Base-by-base conservation (phyloP, 2,888 invertebrate species). In the Omphaloscelis lunosa region DNA sequence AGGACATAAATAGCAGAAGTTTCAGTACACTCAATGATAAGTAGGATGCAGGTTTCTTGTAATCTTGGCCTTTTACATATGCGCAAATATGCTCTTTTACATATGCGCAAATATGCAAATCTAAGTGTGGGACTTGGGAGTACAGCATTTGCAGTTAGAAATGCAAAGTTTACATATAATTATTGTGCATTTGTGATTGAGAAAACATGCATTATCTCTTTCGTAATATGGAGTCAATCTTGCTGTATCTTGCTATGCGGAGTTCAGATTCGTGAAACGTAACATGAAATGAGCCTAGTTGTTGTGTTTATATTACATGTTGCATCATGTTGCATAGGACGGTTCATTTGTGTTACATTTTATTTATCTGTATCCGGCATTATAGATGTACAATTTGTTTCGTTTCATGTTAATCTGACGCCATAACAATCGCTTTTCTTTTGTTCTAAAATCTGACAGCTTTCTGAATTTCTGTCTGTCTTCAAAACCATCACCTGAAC, bases 1-100 rank as follows among this genome's bases (percentile, higher is more conserved):
- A 27, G 61, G 63, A 85, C 41, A 72, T 72, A 27, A 27, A 20
- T n/a, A 11, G 15, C 83, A 87, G 86, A 63, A 86, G 80, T 65
- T 34, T 45, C 41, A 78, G 20, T 66, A 1, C 11, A 23, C 12
- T 20, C 3, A 51, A 11, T 29, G 5, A 72, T 17, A 12, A 23
- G 15, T 51, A 0, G 27, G 27, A 29, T 45, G 3, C 8, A 9
- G 62, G 23, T 9, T 65, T 48, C 27, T 29, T 15, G 12, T 58
- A 61, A 51, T n/a, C 9, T 0, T 9, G n/a, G 23, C 29, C 7
- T 15, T 41, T 20, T n/a, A n/a, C 9, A n/a, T 23, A 41, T 27
- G 9, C 15, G 20, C 12, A 17, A 62, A 20, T n/a, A n/a, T n/a
- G n/a, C n/a, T 34, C 8, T 17, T 41, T 20, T n/a, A n/a, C 9